These are phyloP conservation scores for Leptopterna dolabrata DNA, from an alignment of 2,888 invertebrate species.

Conservation along the genomic window DNA sequence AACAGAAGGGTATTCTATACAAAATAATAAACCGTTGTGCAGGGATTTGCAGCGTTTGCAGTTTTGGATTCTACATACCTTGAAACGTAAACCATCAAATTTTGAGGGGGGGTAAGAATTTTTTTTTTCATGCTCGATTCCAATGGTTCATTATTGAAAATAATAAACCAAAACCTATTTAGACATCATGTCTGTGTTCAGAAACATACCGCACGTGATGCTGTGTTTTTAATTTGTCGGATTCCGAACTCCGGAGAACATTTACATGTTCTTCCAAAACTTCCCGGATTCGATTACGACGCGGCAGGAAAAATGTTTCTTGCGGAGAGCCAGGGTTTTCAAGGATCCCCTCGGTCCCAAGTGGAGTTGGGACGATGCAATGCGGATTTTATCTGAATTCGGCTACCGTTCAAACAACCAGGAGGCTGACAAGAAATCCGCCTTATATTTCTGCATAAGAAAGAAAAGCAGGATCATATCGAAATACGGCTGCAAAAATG, in stretches of 20 bases:
- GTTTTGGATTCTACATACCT: too few relatives aligned
- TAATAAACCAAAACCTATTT: too few relatives aligned
- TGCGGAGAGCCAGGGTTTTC: neutral
- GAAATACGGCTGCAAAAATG: neutral
- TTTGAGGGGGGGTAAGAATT: too few relatives aligned
- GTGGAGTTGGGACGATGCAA: neutral
- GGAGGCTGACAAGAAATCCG: neutral
- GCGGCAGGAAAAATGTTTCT: neutral
- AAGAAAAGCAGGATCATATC: neutral
- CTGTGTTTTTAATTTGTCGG: neutral
- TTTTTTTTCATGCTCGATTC: too few relatives aligned
- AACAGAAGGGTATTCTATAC: too few relatives aligned
- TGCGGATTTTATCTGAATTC: neutral
- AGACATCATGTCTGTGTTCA: too few relatives aligned
- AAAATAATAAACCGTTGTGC: too few relatives aligned
- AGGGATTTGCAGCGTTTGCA: too few relatives aligned
- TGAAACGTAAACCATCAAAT: too few relatives aligned
- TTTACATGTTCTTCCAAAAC: neutral
- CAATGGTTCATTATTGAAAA: too few relatives aligned
- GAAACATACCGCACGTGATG: neutral
- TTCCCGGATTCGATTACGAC: neutral
- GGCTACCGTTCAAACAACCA: neutral
- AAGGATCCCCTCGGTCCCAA: neutral
- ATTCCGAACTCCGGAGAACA: neutral
- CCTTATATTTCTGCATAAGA: neutral